Conservation (phyloP, 2,113 vertebrate species). For the Siniperca knerii region DNA sequence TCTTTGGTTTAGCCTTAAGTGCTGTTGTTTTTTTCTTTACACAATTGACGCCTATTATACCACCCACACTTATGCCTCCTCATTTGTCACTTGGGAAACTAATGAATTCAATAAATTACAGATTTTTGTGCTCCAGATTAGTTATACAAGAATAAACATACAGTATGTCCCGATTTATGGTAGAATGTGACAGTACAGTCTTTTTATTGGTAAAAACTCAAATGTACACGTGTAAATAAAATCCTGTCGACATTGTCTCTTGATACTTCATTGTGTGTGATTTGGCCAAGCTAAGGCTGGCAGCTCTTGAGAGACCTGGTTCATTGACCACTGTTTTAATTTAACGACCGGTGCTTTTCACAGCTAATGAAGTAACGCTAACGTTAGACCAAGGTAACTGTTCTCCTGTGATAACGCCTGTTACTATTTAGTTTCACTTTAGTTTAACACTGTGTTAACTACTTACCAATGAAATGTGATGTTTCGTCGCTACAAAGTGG, state of each 20-base stretch:
- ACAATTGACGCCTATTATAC: conserved; percentile 22
- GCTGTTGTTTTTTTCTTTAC: conserved; percentile 8
- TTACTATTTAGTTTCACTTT: too few species aligned
- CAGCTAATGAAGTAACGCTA: too few species aligned
- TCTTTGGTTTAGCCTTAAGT: conserved; percentile 23
- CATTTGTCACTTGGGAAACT: conserved; percentile 32
- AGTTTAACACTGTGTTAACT: too few species aligned
- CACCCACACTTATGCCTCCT: background rate
- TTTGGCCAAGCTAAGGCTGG: background rate
- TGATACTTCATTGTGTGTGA: conserved; percentile 8
- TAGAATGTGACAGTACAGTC: conserved; percentile 64
- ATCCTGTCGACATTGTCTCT: conserved; percentile 53
- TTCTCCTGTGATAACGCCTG: too few species aligned
- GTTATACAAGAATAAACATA: background rate
- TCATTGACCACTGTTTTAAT: background rate
- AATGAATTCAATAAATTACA: background rate
- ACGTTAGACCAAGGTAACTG: too few species aligned
- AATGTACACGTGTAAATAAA: conserved; percentile 86
- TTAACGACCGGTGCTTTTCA: too few species aligned
- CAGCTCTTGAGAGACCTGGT: fast-evolving
- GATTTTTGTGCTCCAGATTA: conserved; percentile 19
- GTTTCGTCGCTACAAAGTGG: too few species aligned
- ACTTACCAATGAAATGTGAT: too few species aligned
- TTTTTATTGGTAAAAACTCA: conserved; percentile 60
- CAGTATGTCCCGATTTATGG: conserved; percentile 45